Conservation (phyloP, 2,113 vertebrate genomes). For the Lasiurus cinereus region DNA sequence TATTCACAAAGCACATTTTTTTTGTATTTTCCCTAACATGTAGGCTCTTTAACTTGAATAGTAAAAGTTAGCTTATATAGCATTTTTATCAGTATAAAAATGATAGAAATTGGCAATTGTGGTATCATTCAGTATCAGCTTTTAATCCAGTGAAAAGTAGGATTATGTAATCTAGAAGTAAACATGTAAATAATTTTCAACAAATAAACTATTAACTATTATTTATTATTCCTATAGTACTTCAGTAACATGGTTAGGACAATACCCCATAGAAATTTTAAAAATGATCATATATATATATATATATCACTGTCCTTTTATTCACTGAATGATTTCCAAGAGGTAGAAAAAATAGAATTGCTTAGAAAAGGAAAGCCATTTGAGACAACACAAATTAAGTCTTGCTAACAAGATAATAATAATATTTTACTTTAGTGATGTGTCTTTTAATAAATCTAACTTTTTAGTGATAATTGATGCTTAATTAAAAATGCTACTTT, state of each 20-base stretch:
- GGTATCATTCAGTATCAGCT: not conserved
- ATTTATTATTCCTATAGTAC: not conserved
- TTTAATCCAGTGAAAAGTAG: not conserved
- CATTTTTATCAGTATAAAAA: not conserved
- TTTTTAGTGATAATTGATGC: not conserved
- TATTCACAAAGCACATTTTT: not conserved
- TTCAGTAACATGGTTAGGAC: not conserved
- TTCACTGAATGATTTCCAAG: not conserved
- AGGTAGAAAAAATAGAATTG: not conserved
- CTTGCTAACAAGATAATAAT: not conserved
- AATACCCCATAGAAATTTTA: not conserved
- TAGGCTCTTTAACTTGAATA: not conserved
- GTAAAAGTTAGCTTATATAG: not conserved
- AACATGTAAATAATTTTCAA: not conserved
- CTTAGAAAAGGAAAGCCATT: constrained; percentile 4
- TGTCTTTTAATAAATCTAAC: constrained; percentile 18
- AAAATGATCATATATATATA: not conserved
- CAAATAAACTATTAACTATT: not conserved
- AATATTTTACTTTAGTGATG: not conserved
- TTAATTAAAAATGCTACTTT: constrained; percentile 46
- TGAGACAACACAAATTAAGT: not conserved
- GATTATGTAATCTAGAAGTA: not conserved
- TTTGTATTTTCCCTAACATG: not conserved
- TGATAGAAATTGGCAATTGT: not conserved
- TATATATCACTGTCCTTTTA: not conserved